A percentile compares a stretch with the other conserved stretches of the same genome.
phyloP scores from a whole-genome alignment of 2,113 vertebrate species.

The Stictonetta naevosa region DNA sequence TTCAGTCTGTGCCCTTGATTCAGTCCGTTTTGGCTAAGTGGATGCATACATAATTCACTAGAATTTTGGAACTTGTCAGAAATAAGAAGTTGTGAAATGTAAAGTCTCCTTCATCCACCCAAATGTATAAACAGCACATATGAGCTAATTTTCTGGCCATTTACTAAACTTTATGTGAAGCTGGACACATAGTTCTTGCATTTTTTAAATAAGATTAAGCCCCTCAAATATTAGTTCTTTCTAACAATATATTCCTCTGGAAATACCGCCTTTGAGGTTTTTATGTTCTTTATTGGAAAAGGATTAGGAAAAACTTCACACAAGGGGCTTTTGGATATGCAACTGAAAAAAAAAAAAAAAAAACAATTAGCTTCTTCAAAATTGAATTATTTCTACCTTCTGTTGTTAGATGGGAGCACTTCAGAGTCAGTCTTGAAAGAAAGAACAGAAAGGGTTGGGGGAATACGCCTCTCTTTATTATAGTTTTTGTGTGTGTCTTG shows the following conservation, averaged over 20 bases:
- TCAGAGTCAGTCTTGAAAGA: background rate
- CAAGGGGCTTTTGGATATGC: background rate
- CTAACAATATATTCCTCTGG: background rate
- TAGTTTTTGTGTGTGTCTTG: background rate
- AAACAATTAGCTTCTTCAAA: background rate
- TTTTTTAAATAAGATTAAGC: conserved; percentile 40
- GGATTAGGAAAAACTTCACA: conserved; percentile 1
- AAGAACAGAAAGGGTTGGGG: background rate
- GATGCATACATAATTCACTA: conserved; percentile 30
- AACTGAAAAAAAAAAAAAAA: background rate
- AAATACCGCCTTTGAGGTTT: conserved; percentile 1
- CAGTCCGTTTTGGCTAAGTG: background rate
- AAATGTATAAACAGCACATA: background rate
- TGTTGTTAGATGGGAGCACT: background rate
- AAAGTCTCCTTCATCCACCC: conserved; percentile 15
- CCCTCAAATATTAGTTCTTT: conserved; percentile 41
- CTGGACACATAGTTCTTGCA: background rate
- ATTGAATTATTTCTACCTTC: background rate
- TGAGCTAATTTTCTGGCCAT: conserved; percentile 47
- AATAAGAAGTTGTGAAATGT: conserved; percentile 41
- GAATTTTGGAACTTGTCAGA: conserved; percentile 10
- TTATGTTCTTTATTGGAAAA: background rate
- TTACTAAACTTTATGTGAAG: background rate
- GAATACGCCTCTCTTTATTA: background rate
- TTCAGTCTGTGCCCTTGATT: background rate